Evolutionary conservation across 2,888 invertebrate genomes (phyloP).

Genomic region (Euzophera pinguis): DNA sequence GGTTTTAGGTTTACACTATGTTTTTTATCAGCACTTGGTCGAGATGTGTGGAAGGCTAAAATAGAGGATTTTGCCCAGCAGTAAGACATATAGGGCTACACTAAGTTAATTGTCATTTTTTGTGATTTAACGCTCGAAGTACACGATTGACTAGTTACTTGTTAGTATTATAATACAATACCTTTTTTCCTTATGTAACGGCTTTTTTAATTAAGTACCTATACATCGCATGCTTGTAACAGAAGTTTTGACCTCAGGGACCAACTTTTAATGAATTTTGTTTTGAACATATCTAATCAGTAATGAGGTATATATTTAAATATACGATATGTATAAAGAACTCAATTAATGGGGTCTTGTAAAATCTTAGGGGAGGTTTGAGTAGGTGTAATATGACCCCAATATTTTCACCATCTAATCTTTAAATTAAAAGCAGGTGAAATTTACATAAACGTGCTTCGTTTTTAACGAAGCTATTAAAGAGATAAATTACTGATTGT

Average conservation of each 20-base stretch:
- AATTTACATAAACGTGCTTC: slow-evolving; percentile 5
- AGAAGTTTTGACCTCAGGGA: neutral
- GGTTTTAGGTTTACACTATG: neutral
- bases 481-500: slow-evolving; percentile 13
- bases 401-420: slow-evolving; percentile 1
- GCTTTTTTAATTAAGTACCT: neutral
- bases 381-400: neutral
- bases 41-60: too few species aligned
- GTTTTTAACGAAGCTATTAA: slow-evolving; percentile 7
- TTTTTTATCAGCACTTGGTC: too few species aligned
- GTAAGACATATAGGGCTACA: too few species aligned
- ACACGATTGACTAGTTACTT: too few species aligned
- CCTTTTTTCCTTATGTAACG: too few species aligned
- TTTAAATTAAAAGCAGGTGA: slow-evolving; percentile 1
- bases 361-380: neutral
- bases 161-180: too few species aligned
- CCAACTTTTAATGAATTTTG: neutral
- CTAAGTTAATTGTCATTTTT: too few species aligned
- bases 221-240: neutral
- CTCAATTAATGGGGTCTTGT: neutral
- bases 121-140: too few species aligned
- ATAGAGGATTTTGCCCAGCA: too few species aligned
- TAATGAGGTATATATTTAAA: neutral
- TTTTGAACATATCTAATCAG: neutral
- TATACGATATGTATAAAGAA: neutral